Conservation (phyloP, 2,113 vertebrate species). For the Trinectes maculatus region DNA sequence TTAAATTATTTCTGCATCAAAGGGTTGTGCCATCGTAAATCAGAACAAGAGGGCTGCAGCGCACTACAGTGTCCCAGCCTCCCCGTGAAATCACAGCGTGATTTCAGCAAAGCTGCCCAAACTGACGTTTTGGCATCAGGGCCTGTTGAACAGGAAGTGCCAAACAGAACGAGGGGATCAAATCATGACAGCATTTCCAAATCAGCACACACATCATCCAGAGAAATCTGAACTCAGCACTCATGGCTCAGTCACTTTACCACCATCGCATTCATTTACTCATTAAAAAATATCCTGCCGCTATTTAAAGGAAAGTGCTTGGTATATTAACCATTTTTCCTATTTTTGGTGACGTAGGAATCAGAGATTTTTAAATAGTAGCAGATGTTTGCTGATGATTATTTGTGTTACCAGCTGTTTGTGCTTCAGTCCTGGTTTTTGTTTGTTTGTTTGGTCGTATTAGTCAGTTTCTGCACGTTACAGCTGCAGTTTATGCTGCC, state of each 20-base stretch:
- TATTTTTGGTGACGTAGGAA: too few species aligned
- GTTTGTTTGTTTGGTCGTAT: constrained; percentile 1
- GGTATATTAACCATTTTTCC: too few species aligned
- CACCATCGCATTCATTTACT: neutral
- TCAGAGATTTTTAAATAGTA: neutral
- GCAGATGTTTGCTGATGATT: neutral
- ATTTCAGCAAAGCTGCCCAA: constrained; percentile 28
- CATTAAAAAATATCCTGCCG: too few species aligned
- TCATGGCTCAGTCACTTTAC: neutral
- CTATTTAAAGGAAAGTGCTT: too few species aligned
- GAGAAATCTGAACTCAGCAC: constrained; percentile 18
- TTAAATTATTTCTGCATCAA: constrained; percentile 12
- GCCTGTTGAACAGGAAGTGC: constrained; percentile 17
- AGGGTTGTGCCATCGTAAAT: constrained; percentile 14
- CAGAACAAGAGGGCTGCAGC: constrained; percentile 5
- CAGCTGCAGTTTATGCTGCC: neutral
- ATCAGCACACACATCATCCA: constrained; percentile 6
- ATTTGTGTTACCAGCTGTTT: neutral
- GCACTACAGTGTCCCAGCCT: too few species aligned
- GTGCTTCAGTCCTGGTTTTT: too few species aligned
- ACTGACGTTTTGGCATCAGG: constrained; percentile 29
- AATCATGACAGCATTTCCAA: constrained; percentile 12
- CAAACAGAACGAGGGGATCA: constrained; percentile 38
- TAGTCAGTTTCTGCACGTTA: neutral
- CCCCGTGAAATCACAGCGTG: too few species aligned